A percentile compares a stretch with the other conserved stretches of the same genome.
Conservation (phyloP, 2,888 invertebrate species). For the Eilema depressum region DNA sequence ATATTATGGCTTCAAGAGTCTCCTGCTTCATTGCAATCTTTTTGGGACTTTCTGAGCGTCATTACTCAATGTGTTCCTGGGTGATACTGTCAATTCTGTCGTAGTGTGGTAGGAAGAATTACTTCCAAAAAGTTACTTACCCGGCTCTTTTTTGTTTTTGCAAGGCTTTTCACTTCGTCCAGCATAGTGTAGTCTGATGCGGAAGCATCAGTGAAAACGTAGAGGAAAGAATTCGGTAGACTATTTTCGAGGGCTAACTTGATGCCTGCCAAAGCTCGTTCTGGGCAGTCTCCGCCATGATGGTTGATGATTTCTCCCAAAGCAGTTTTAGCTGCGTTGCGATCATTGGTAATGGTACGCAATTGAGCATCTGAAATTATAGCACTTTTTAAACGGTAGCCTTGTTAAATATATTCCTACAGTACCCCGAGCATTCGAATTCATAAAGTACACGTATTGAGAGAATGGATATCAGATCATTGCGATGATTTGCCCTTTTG, state of each 20-base stretch:
- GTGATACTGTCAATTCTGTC: neutral
- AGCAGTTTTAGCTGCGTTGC: slow-evolving; percentile 53
- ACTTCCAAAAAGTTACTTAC: slow-evolving; percentile 46
- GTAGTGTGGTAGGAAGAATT: neutral
- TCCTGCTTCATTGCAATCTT: too few species aligned
- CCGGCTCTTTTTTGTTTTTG: slow-evolving; percentile 62
- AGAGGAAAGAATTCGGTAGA: slow-evolving; percentile 63
- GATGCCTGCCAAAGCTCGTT: slow-evolving; percentile 68
- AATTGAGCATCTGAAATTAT: slow-evolving; percentile 48
- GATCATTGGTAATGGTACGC: slow-evolving; percentile 54
- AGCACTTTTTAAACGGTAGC: neutral
- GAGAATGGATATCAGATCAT: too few species aligned
- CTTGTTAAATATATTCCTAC: too few species aligned
- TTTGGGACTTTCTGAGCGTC: too few species aligned
- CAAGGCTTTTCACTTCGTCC: slow-evolving; percentile 58
- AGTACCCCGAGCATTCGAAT: too few species aligned
- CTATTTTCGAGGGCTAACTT: slow-evolving; percentile 60
- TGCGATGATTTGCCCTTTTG: too few species aligned
- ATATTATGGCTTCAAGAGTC: too few species aligned
- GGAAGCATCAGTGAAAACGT: slow-evolving; percentile 74
- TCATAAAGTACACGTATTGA: too few species aligned
- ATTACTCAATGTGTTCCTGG: neutral
- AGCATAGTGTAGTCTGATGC: slow-evolving; percentile 58
- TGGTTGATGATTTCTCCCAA: slow-evolving; percentile 46
- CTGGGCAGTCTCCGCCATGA: slow-evolving; percentile 64